Base-by-base conservation (phyloP, 1,140 invertebrate species). In the Grapholita molesta region DNA sequence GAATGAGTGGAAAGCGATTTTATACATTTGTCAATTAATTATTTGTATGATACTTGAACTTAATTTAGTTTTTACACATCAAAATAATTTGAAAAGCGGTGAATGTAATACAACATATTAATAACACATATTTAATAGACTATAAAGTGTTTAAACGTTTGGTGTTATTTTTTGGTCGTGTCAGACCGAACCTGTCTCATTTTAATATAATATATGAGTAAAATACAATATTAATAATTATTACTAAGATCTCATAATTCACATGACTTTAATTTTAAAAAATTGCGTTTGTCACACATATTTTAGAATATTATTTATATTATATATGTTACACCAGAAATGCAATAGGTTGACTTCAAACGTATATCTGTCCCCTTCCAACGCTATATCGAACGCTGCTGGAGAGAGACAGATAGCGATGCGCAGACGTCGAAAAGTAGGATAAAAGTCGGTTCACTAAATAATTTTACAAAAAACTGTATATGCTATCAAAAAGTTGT, bases 21-120 rank as follows among this genome's bases (percentile, higher is more conserved):
- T n/a, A n/a, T n/a, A n/a, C n/a, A n/a, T n/a, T n/a, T n/a, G n/a
- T n/a, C n/a, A n/a, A n/a, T n/a, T n/a, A n/a, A n/a, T n/a, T n/a
- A n/a, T n/a, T n/a, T n/a, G n/a, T n/a, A n/a, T n/a, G n/a, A n/a
- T n/a, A n/a, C n/a, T n/a, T n/a, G n/a, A n/a, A n/a, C n/a, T n/a
- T n/a, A n/a, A n/a, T n/a, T n/a, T n/a, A n/a, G n/a, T n/a, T 76
- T 72, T 70, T 71, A 71, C 66, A 24, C 64, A 75, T 67, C 33
- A 79, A 71, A 77, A 72, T 48, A 42, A 21, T 48, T 15, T 42
- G n/a, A 66, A 71, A 82, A 76, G 79, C 77, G 76, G 72, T 53
- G 64, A 79, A 73, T 69, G 74, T 79, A 70, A 67, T 73, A 69
- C 18, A 64, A 64, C 64, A 64, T 65, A 67, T 67, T 24, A 28